Evolutionary conservation across 2,888 invertebrate genomes (phyloP).

Genomic region (Agriotes lineatus): DNA sequence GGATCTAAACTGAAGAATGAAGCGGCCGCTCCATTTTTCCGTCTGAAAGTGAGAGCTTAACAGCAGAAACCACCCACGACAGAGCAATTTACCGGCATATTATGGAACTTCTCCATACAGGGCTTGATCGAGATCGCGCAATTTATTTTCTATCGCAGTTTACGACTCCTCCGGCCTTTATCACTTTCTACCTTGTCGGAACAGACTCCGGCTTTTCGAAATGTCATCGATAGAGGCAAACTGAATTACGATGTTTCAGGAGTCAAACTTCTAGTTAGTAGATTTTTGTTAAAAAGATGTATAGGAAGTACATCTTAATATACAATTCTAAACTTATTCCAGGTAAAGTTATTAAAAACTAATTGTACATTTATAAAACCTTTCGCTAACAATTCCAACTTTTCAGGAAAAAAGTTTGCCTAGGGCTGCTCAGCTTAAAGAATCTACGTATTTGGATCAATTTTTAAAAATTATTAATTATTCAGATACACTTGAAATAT

Average conservation of each 20-base stretch:
- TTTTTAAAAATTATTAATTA: too few relatives aligned
- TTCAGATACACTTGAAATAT: too few relatives aligned
- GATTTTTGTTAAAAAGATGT: too few relatives aligned
- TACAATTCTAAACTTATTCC: too few relatives aligned
- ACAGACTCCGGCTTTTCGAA: too few relatives aligned
- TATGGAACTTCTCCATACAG: neutral
- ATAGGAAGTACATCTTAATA: too few relatives aligned
- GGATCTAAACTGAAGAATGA: slow-evolving; percentile 7
- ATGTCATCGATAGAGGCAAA: neutral
- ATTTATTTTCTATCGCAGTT: neutral
- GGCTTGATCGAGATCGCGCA: neutral
- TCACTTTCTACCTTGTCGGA: neutral
- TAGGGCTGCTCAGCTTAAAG: too few relatives aligned
- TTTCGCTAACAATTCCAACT: too few relatives aligned
- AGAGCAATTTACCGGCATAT: neutral
- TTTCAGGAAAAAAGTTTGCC: too few relatives aligned
- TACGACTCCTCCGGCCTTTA: neutral
- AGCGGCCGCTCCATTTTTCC: slow-evolving; percentile 4
- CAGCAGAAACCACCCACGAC: slow-evolving; percentile 9
- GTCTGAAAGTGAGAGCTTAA: slow-evolving; percentile 13
- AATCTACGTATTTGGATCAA: too few relatives aligned
- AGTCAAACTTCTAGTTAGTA: neutral
- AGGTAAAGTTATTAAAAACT: too few relatives aligned
- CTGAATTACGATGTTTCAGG: neutral
- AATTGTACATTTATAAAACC: too few relatives aligned